Conservation (phyloP, 2,113 vertebrate species). For the Nannobrachium achirus region DNA sequence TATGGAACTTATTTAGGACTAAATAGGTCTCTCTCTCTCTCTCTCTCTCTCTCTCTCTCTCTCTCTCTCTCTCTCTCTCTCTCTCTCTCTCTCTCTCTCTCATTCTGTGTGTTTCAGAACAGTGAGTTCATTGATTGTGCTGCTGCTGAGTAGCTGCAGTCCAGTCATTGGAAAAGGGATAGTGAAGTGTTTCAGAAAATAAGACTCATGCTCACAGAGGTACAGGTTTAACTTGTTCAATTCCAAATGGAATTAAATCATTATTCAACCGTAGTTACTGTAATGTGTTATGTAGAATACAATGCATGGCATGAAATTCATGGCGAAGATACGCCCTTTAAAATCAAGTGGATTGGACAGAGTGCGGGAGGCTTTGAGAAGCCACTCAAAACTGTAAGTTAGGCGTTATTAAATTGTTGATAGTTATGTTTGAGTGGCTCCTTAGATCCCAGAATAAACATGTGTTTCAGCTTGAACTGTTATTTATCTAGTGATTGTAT, state of each 20-base stretch:
- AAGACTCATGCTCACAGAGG: conserved; percentile 58
- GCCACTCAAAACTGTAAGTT: neutral
- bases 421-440: neutral
- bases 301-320: neutral
- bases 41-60: no score
- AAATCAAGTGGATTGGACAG: neutral
- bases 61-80: no score
- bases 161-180: conserved; percentile 22
- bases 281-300: neutral
- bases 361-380: neutral
- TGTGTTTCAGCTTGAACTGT: conserved; percentile 6
- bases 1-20: no score
- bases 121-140: conserved; percentile 48
- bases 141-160: conserved; percentile 26
- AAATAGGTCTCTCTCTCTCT: no score
- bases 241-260: neutral
- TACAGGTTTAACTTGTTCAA: neutral
- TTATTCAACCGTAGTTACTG: neutral
- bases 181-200: conserved; percentile 37
- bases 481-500: no score
- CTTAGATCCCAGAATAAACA: neutral
- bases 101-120: conserved; percentile 20
- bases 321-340: neutral
- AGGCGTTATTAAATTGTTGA: neutral
- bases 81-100: no score